Base-by-base conservation (phyloP, 2,888 invertebrate genomes). In the Hirtodrosophila duncani region DNA sequence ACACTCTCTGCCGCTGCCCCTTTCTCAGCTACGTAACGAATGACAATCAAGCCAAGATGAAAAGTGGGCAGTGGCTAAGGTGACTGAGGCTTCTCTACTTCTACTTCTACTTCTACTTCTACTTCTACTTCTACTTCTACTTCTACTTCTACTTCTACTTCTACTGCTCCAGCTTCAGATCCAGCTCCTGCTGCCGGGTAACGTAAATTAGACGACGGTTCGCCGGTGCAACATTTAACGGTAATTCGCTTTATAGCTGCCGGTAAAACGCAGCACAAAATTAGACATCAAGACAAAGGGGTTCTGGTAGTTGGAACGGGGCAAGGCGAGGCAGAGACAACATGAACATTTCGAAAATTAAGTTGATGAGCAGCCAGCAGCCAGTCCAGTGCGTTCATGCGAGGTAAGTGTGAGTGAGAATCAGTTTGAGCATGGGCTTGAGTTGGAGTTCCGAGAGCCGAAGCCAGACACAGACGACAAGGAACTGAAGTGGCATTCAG, bases 231-330 rank as follows among this genome's bases (percentile, higher is more conserved):
- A 60, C 81, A 81, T 78, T 82, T 77, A 77, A 77, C 77, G 82
- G 77, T 77, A 82, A 77, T 77, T 82, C 78, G 69, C 65, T 82
- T 81, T 82, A 75, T 75, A 79, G 75, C 75, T 82, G 79, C 82
- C 70, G 82, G 82, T 71, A 64, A 81, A 81, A 82, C 41, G 80
- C 59, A 58, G 81, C 81, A 75, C 58, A 67, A 72, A 74, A 81
- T 81, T 77, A 82, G 74, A 77, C 81, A 72, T 65, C 77, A 67
- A 57, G 64, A 29, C 45, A 53, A 57, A 6, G 53, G 20, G 18
- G 38, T 11, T 14, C 27, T 10, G 8, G 29, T 17, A 31, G 11
- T 9, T n/a, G 9, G n/a, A 4, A 16, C 14, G 20, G 10, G 13
- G 13, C 3, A 9, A 17, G 14, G 9, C 5, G 11, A 13, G 26